Conservation (phyloP, 2,797 vertebrate species). For the Lerista edwardsae region DNA sequence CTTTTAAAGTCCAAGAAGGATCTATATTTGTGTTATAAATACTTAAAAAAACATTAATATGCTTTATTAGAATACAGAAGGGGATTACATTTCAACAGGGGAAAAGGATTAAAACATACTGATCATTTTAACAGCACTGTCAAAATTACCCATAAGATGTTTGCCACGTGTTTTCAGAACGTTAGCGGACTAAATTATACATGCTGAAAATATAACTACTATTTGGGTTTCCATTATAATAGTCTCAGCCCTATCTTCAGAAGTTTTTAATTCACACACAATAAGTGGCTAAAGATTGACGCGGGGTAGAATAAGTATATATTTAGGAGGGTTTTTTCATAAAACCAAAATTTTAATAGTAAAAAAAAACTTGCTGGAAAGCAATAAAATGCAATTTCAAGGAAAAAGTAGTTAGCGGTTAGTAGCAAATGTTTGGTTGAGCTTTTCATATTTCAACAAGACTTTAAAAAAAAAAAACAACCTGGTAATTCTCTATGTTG, state of each 20-base stretch:
- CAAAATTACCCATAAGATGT: constrained; percentile 37
- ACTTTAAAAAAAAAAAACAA: constrained; percentile 14
- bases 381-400: constrained; percentile 62
- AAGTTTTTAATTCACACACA: constrained; percentile 64
- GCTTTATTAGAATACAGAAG: neutral
- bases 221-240: constrained; percentile 64
- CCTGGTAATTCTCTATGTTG: neutral
- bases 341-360: constrained; percentile 48
- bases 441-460: constrained; percentile 71
- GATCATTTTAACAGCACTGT: constrained; percentile 33
- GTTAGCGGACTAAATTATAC: constrained; percentile 45
- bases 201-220: constrained; percentile 57
- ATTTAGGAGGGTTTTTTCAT: constrained; percentile 71
- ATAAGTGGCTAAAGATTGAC: constrained; percentile 66
- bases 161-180: constrained; percentile 53
- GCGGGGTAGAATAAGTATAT: constrained; percentile 65
- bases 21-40: constrained; percentile 14
- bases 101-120: constrained; percentile 49
- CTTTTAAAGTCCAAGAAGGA: neutral
- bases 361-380: constrained; percentile 53
- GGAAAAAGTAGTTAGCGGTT: constrained; percentile 76
- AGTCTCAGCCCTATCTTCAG: constrained; percentile 38
- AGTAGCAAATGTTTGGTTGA: constrained; percentile 73
- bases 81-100: constrained; percentile 38
- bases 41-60: neutral